phyloP scores from a whole-genome alignment of 2,797 vertebrate species.

The Melanitta fusca region DNA sequence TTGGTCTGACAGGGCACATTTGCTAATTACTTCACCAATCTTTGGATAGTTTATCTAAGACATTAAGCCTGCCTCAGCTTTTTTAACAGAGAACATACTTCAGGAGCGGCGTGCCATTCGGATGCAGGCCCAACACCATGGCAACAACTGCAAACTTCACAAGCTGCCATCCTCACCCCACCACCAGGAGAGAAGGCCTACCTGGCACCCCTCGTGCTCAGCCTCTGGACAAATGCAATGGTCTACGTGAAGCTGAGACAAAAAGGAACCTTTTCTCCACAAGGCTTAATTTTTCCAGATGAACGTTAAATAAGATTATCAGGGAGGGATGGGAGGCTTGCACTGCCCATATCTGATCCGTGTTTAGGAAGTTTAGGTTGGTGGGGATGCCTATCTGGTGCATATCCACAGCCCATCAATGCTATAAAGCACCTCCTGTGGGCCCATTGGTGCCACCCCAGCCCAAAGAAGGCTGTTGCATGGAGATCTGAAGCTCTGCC shows the following conservation, averaged over 20 bases:
- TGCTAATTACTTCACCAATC: slow-evolving; percentile 37
- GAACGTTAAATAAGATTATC: not conserved
- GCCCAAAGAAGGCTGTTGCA: not conserved
- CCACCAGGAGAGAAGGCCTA: not conserved
- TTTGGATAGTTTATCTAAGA: slow-evolving; percentile 15
- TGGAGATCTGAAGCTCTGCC: slow-evolving; percentile 8
- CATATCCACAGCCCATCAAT: not conserved
- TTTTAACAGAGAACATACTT: not conserved
- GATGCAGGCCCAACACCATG: not conserved
- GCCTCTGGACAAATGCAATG: not conserved
- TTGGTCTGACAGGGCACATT: not conserved
- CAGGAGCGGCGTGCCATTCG: not conserved
- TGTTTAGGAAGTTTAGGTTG: not conserved
- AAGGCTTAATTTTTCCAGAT: not conserved
- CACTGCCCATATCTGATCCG: not conserved
- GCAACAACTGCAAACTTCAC: not conserved
- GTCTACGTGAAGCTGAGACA: not conserved
- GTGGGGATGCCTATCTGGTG: not conserved
- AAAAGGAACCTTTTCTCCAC: not conserved
- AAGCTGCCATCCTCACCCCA: not conserved
- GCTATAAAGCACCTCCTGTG: not conserved
- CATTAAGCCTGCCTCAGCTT: slow-evolving; percentile 20
- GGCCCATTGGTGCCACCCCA: not conserved
- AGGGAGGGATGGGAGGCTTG: not conserved
- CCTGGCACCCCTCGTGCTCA: not conserved